Base-by-base conservation (phyloP, 64 coral and sea anemone species). In the Montipora cactus region DNA sequence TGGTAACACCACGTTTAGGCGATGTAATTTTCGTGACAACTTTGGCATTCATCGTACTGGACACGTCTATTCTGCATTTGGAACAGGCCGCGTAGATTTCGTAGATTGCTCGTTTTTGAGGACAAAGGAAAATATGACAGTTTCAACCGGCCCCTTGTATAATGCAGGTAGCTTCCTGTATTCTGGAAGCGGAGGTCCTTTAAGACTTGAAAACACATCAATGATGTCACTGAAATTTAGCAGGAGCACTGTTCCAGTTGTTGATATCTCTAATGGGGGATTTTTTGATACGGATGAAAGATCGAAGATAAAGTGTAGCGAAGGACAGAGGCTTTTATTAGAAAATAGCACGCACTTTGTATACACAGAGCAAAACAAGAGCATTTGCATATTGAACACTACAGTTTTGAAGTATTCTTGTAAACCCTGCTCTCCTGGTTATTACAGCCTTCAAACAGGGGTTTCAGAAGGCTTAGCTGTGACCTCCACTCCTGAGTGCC, bases 1-100 rank as follows among this genome's bases (percentile, higher is more conserved):
- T 47, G 80, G 89, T 10, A 22, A 50, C 11, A 67, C 44, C 2
- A 74, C 19, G 8, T 78, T 92, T 45, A 52, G 21, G 6, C 55
- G 57, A 20, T 92, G 90, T 67, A 45, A 62, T 4, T 92, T 92
- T 67, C 50, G n/a, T 5, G 14, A 92, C 49, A 92, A 92, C 21
- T 62, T 58, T 74, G 83, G 52, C 23, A 14, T 74, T 8, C n/a
- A 77, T 13, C 74, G 8, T 37, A 19, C 22, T 21, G 90, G 80
- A 10, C 79, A 84, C 21, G 37, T 92, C 10, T 86, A 80, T 44
- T 61, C 57, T 28, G 22, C 81, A 5, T 44, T 76, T 14, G 90
- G 90, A 12, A 92, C 90, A 51, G 68, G 79, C 10, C 44, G 69
- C 9, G 52, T 92, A 4, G 45, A 84, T 13, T 64, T 92, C 49